Evolutionary conservation across 1,140 invertebrate species (phyloP), one percentile per base, ranked within the genome.

Genomic region (Antheraea mylitta): DNA sequence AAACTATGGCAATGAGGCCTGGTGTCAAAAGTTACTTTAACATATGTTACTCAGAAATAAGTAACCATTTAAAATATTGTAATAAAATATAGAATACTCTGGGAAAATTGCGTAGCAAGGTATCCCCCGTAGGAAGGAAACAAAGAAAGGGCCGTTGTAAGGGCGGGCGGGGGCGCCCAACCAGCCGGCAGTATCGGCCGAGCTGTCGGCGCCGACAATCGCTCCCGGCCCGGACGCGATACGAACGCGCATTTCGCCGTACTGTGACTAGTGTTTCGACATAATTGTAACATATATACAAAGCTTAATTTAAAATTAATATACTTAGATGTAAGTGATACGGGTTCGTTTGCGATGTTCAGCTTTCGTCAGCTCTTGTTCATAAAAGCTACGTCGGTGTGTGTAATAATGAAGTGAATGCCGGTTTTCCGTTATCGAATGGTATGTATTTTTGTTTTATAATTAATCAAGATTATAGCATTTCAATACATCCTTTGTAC

Each of bases 81-180:
- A 7, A 42, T 9, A 42, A 2, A 42, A 42, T 4, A 42, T 42
- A 11, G 38, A 42, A 42, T 9, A 42, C 38, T 53, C 13, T 16
- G 45, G 45, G 16, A 53, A 53, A 53, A 13, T 16, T 53, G 59
- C n/a, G 61, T 63, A 63, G 61, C 30, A 63, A 3, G 64, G 65
- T 38, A 66, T 37, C 65, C n/a, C 38, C 65, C 10, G 36, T 10
- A 19, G 18, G 42, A 70, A 64, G 72, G 86, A 87, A 89, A 91
- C 88, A 90, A 90, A 90, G 86, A 88, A 90, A 88, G 78, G 76
- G 78, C 79, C 78, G 79, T 73, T 53, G 78, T 58, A 79, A 80
- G 84, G 88, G 86, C 82, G 85, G 82, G 82, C 80, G 84, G 85
- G 85, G 86, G 79, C 80, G 78, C 74, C 74, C 72, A 69, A 70